Evolutionary conservation across 2,888 invertebrate species (phyloP).

Genomic region (Mechanitis messenoides): DNA sequence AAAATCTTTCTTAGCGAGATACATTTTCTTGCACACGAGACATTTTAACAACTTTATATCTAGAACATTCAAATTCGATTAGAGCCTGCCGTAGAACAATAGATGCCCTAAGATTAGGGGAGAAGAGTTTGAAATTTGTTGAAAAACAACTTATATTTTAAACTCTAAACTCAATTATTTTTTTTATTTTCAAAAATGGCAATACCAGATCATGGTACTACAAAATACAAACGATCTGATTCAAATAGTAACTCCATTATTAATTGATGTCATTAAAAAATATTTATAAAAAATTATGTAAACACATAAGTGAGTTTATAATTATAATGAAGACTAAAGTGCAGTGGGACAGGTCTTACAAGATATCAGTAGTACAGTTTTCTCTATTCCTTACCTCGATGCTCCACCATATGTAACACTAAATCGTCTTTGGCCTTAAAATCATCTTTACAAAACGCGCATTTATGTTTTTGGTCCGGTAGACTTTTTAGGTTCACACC

Average conservation of each 20-base stretch:
- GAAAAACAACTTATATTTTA: too few relatives aligned
- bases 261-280: too few relatives aligned
- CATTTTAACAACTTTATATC: constrained; percentile 53
- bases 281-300: background rate
- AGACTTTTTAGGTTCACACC: constrained; percentile 50
- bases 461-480: constrained; percentile 44
- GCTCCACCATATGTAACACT: constrained; percentile 46
- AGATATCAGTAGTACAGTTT: too few relatives aligned
- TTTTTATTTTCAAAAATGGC: too few relatives aligned
- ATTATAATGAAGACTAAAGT: background rate
- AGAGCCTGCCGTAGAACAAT: too few relatives aligned
- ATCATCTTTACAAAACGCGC: constrained; percentile 53
- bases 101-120: too few relatives aligned
- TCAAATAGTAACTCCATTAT: too few relatives aligned
- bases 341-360: too few relatives aligned
- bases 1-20: constrained; percentile 48
- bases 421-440: constrained; percentile 57
- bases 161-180: too few relatives aligned
- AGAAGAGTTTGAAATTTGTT: too few relatives aligned
- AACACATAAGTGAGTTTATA: background rate
- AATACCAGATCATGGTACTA: too few relatives aligned
- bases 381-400: constrained; percentile 46
- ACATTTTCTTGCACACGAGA: constrained; percentile 58
- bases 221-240: too few relatives aligned
- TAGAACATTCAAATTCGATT: constrained; percentile 36